These are phyloP conservation scores for Linnaemya tessellans DNA, from an alignment of 2,888 invertebrate genomes.

Conservation along the genomic window DNA sequence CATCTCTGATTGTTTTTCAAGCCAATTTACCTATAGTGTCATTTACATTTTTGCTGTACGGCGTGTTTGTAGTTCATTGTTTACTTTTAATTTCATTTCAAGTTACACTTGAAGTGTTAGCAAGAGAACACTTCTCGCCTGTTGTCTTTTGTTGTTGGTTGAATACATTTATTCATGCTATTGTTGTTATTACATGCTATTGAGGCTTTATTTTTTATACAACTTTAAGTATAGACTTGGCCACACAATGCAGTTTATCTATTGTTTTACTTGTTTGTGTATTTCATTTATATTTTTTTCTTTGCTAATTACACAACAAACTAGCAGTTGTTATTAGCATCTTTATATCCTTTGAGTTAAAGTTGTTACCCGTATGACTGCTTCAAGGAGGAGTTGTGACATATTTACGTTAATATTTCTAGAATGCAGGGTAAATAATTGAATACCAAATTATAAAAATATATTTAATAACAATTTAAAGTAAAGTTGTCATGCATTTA, in stretches of 20 bases:
- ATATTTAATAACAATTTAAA: too few species aligned
- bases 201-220: constrained; percentile 9
- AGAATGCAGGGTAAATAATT: too few species aligned
- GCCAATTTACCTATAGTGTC: not conserved
- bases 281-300: not conserved
- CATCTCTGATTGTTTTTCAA: too few species aligned
- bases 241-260: constrained; percentile 7
- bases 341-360: too few species aligned
- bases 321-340: too few species aligned
- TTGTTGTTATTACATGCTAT: constrained; percentile 14
- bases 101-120: constrained; percentile 29
- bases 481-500: too few species aligned
- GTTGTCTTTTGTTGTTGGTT: not conserved
- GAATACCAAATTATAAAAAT: too few species aligned
- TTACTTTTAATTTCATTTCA: constrained; percentile 38
- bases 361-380: too few species aligned
- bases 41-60: not conserved
- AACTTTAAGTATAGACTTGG: not conserved
- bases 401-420: too few species aligned
- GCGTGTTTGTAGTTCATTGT: constrained; percentile 19
- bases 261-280: not conserved
- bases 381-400: too few species aligned
- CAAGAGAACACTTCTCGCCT: not conserved
- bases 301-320: too few species aligned
- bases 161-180: not conserved